phyloP scores from a whole-genome alignment of 2,797 vertebrate species.

The Lagocephalus sceleratus region DNA sequence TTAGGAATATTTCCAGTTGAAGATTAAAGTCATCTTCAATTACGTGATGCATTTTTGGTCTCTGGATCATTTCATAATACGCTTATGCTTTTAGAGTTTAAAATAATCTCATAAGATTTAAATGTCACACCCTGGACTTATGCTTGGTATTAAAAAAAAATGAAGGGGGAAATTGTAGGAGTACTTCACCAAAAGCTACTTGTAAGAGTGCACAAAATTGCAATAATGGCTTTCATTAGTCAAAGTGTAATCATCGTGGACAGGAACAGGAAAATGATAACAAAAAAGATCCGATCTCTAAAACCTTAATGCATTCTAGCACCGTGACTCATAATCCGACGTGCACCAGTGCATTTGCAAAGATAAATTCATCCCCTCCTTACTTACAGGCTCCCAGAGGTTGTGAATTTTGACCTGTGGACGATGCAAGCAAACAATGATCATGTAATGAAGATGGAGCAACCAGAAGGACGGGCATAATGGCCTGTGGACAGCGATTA shows the following conservation, averaged over 20 bases:
- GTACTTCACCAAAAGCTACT: background rate
- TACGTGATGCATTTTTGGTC: slow-evolving; percentile 40
- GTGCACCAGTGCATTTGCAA: slow-evolving; percentile 29
- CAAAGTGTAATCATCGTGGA: background rate
- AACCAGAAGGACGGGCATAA: slow-evolving; percentile 50
- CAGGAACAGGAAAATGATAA: background rate
- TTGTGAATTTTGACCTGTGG: slow-evolving; percentile 57
- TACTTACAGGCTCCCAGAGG: slow-evolving; percentile 55
- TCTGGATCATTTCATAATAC: slow-evolving; percentile 28
- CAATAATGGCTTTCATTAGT: background rate
- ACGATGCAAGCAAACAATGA: slow-evolving; percentile 69
- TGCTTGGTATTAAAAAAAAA: background rate
- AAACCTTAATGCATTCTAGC: slow-evolving; percentile 11
- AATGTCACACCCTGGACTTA: background rate
- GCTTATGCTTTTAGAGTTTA: slow-evolving; percentile 25
- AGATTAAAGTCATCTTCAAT: slow-evolving; percentile 44
- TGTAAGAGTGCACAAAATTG: background rate
- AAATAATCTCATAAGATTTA: slow-evolving; percentile 18
- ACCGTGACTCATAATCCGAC: slow-evolving; percentile 40
- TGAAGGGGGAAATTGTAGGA: background rate
- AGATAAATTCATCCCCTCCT: slow-evolving; percentile 44
- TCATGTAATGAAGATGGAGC: slow-evolving; percentile 69
- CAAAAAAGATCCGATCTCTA: slow-evolving; percentile 2
- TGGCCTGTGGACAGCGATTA: slow-evolving; percentile 1
- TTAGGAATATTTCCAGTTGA: slow-evolving; percentile 53